Evolutionary conservation across 2,888 invertebrate genomes (phyloP).

Genomic region (Drosophila neonasuta): DNA sequence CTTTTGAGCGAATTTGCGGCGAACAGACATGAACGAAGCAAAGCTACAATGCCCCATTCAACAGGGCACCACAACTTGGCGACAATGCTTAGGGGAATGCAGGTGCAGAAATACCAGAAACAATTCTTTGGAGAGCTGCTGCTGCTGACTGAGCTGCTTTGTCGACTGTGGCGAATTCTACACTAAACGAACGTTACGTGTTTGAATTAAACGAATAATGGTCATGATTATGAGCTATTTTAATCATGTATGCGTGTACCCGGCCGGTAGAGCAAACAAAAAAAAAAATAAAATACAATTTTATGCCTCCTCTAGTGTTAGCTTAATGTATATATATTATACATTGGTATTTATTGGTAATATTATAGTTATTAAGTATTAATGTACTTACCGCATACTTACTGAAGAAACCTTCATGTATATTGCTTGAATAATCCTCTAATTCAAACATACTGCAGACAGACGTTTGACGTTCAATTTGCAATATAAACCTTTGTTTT

Average conservation of each 20-base stretch:
- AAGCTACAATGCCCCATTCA: constrained; percentile 20
- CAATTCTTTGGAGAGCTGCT: constrained; percentile 35
- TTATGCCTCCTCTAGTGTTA: constrained; percentile 32
- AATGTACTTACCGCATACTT: constrained; percentile 86
- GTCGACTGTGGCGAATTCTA: constrained; percentile 54
- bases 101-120: constrained; percentile 63
- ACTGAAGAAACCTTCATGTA: constrained; percentile 86
- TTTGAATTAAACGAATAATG: constrained; percentile 55
- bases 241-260: constrained; percentile 34
- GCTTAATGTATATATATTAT: constrained; percentile 23
- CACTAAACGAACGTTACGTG: constrained; percentile 63
- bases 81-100: constrained; percentile 40
- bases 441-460: constrained; percentile 85
- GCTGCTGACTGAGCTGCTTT: constrained; percentile 46
- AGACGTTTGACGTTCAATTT: constrained; percentile 15
- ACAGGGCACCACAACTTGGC: constrained; percentile 14
- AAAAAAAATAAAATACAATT: neutral
- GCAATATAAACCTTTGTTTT: constrained; percentile 60
- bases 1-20: constrained; percentile 43
- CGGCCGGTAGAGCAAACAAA: constrained; percentile 59
- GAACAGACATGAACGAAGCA: constrained; percentile 36
- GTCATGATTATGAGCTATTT: constrained; percentile 18
- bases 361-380: constrained; percentile 9
- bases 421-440: constrained; percentile 87
- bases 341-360: constrained; percentile 5